Evolutionary conservation across 2,888 invertebrate species (phyloP), one percentile per base, ranked within the genome.

Genomic region (Carabus problematicus): DNA sequence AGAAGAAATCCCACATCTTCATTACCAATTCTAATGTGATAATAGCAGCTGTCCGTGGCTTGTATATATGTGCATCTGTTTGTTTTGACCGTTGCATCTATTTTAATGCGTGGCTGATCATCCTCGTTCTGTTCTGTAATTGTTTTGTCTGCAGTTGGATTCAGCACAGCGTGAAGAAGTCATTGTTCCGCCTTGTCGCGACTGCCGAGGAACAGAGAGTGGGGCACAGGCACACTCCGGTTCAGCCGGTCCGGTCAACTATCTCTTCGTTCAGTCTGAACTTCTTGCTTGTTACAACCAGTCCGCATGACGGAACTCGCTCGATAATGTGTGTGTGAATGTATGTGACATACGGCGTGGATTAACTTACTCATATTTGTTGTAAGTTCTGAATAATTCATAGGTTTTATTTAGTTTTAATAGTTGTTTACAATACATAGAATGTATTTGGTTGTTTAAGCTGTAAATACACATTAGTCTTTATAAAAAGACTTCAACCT

Each of bases 171-270:
- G 16, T 62, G 62, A 62, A 49, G 62, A 29, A 39, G 62, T 56
- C 56, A 60, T 67, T 59, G 67, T 67, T 67, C 59, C 67, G 60
- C 41, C 60, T 54, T 39, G 60, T 29, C 60, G 67, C 64, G 39
- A 18, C 29, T 39, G 29, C 18, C 52, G 8, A 16, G 2, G 59
- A 16, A 39, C 9, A 12, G 12, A 66, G 64, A 66, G 66, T 67
- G 67, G 67, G 67, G 60, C 67, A 43, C 12, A 18, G 29, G 43
- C 52, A 47, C 12, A 59, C 43, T 16, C 42, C 45, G 55, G 63
- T 42, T 42, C 9, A 9, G 14, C 29, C 42, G 39, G 18, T 60
- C 67, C 52, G 67, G 60, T 52, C 67, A 60, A 67, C 66, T 67
- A 67, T 67, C 67, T 67, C 60, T 55, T 41, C 54, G 18, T 55